Evolutionary conservation across 1,140 invertebrate species (phyloP).

Genomic region (Saxidomus purpurata): DNA sequence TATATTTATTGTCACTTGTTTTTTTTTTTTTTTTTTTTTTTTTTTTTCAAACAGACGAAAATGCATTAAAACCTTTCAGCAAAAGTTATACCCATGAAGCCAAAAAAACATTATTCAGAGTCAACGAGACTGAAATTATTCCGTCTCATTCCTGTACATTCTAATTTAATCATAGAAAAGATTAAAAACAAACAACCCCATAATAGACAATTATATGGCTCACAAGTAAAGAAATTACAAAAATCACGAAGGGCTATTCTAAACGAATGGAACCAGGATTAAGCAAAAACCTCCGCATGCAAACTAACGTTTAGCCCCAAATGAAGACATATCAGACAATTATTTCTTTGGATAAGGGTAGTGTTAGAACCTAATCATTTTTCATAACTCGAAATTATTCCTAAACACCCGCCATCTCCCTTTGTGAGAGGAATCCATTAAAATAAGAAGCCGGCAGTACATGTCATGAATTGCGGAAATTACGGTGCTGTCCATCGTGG

Average conservation of each 20-base stretch:
- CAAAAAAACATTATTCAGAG: too few relatives aligned
- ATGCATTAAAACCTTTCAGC: too few relatives aligned
- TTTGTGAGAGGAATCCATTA: slow-evolving; percentile 36
- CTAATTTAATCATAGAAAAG: background rate
- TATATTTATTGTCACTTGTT: too few relatives aligned
- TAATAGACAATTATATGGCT: background rate
- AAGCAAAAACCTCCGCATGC: slow-evolving; percentile 3
- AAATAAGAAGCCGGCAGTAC: background rate
- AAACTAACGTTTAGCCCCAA: slow-evolving; percentile 36
- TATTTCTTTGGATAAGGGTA: slow-evolving; percentile 49
- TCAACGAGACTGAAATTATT: too few relatives aligned
- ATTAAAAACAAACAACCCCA: background rate
- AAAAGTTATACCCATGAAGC: too few relatives aligned
- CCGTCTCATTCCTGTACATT: too few relatives aligned
- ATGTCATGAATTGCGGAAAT: slow-evolving; percentile 17
- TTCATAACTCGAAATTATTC: slow-evolving; percentile 46
- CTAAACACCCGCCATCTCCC: slow-evolving; percentile 4
- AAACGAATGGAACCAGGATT: background rate
- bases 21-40: too few relatives aligned
- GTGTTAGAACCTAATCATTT: slow-evolving; percentile 44
- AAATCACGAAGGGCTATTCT: slow-evolving; percentile 1
- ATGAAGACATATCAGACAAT: slow-evolving; percentile 55
- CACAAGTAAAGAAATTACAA: background rate
- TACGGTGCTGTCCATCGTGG: background rate
- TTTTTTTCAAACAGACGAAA: too few relatives aligned